Evolutionary conservation across 2,797 vertebrate genomes (phyloP), one percentile per base, ranked within the genome.

Genomic region (Pteronotus mesoamericanus): DNA sequence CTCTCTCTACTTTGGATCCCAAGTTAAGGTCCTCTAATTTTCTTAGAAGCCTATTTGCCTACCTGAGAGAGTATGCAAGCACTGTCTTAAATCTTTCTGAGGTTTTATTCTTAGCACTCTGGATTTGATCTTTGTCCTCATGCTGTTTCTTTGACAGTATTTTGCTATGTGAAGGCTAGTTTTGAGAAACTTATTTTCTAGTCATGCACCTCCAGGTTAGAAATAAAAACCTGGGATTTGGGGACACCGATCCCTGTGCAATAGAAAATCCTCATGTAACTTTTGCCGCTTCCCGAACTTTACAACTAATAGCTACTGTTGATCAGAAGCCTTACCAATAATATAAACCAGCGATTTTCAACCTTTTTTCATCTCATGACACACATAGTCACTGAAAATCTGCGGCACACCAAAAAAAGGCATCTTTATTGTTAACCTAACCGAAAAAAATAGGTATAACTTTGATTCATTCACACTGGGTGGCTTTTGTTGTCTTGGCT

Each of bases 171-270:
- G 2, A 57, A 90, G 48, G 21, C 64, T 87, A 53, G 71, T 46
- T n/a, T 69, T 46, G 4, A 95, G 79, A 84, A 95, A 78, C 4
- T 79, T 92, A 37, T 68, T 89, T 94, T 90, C 21, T 29, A 90
- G 32, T 24, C 10, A 26, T 84, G 44, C 14, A 89, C 48, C 64
- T 90, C 37, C 15, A 84, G 53, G 53, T 71, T 77, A 77, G 42
- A 95, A 53, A 77, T 34, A 22, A n/a, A 16, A 51, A 34, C 18
- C 19, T 51, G 74, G 44, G 29, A 6, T 48, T 51, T 22, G 32
- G 32, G 18, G 18, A 12, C 9, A 18, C 74, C 5, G 15, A 34
- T 18, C 46, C 39, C 46, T 21, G 74, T n/a, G 46, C 29, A 51
- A 16, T 21, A 11, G 9, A 77, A 77, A 77, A 51, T 21, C 46